These are phyloP conservation scores for Galagoides demidoff DNA, from an alignment of 2,797 vertebrate species.

Conservation along the genomic window DNA sequence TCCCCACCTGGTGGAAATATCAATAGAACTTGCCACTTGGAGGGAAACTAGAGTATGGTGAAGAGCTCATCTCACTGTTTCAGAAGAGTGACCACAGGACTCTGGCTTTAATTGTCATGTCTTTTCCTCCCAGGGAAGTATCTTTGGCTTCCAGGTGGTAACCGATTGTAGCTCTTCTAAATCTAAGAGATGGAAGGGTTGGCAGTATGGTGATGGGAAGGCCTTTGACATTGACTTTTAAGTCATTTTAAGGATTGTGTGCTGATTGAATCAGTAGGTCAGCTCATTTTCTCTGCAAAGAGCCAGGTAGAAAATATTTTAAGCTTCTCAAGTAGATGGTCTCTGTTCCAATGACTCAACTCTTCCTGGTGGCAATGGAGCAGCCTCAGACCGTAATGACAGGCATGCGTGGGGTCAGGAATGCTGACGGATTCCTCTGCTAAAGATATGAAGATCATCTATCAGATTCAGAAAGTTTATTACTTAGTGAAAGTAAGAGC, in stretches of 20 bases:
- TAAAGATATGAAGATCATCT: too few species aligned
- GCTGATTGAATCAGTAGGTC: background rate
- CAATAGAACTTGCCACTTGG: too few species aligned
- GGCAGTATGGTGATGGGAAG: background rate
- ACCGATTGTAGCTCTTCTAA: background rate
- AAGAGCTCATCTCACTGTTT: background rate
- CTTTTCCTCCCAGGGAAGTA: background rate
- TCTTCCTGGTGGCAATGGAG: background rate
- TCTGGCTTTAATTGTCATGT: background rate
- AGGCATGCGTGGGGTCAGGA: too few species aligned
- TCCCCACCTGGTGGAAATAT: rapidly evolving
- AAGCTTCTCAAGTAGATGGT: rapidly evolving
- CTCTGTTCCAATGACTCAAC: background rate
- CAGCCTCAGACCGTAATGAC: background rate
- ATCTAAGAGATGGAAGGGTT: background rate
- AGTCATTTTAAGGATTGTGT: background rate
- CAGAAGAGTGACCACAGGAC: background rate
- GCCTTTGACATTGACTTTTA: background rate
- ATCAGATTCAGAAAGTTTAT: background rate
- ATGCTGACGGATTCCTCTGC: rapidly evolving
- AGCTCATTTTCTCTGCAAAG: background rate
- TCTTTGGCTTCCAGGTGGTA: background rate
- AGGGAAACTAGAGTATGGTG: background rate
- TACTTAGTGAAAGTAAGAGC: background rate
- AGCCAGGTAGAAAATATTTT: rapidly evolving